Base-by-base conservation (phyloP, 2,888 invertebrate species). In the Melanotus villosus region DNA sequence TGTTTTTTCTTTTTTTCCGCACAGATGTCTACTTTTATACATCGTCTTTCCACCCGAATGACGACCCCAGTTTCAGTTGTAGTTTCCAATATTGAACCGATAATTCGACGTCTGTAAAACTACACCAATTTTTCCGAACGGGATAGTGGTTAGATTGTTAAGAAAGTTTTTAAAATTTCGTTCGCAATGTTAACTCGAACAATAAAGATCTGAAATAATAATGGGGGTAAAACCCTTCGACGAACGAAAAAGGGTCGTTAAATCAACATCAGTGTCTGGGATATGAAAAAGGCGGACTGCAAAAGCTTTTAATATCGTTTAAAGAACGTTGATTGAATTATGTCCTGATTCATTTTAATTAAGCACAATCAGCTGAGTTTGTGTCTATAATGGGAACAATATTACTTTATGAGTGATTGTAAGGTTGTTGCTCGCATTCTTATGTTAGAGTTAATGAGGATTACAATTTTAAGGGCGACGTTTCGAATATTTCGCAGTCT, bases 31-130 rank as follows among this genome's bases (percentile, higher is more conserved):
- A 32, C 26, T 52, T 32, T 26, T 19, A 52, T 67, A 38, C 36
- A 60, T n/a, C n/a, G 38, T 43, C 41, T 67, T 67, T 67, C 67
- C 60, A 60, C 38, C 45, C 56, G 45, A 67, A 19, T 62, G 52
- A 26, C 60, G 52, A 67, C 67, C 67, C 67, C 23, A 66, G 52
- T 21, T 18, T 45, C 26, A 43, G 26, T 56, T 43, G 41, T 26
- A 58, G 21, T 67, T 60, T 62, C 60, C 67, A 59, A 59, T 60
- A 47, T 36, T 36, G 30, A 60, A 45, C 41, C 45, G n/a, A 50
- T 50, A 26, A 50, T 26, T 50, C 16, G 43, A 18, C 19, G 16
- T 43, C 14, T 34, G 7, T 18, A 34, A 1, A 12, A 12, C n/a
- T 2, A 34, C 2, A 12, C 12, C n/a, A n/a, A n/a, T 7, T 26